Base-by-base conservation (phyloP, 2,113 vertebrate species). In the Mola mola region DNA sequence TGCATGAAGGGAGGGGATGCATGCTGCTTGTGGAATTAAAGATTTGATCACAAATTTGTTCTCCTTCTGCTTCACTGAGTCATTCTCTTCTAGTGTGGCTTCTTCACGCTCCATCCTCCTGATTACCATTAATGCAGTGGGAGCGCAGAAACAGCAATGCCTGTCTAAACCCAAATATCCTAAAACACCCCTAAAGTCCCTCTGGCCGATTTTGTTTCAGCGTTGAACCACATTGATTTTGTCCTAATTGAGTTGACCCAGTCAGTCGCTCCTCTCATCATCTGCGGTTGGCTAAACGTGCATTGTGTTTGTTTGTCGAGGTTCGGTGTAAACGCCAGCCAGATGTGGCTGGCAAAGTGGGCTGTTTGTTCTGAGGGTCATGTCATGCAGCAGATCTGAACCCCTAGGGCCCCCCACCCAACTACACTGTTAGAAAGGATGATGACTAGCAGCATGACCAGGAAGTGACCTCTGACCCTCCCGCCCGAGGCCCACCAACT, bases 321-420 rank as follows among this genome's bases (percentile, higher is more conserved):
- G 92, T 92, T 92, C 91, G 91, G 93, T 94, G 93, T 92, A 93
- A 95, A 95, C 92, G 88, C 70, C 71, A 85, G 88, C 92, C 94
- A 95, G 93, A 95, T 95, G 93, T 91, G 90, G 90, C 85, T 74
- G 79, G 0, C 42, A 38, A 65, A 43, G 42, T 16, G 75, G 70
- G 72, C 82, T 93, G 92, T 84, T 83, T 94, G 66, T 92, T 90
- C 91, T 89, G 92, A 85, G 81, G 91, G 90, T 92, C 88, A 72
- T 75, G 91, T n/a, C n/a, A n/a, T n/a, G n/a, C 92, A 91, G 91
- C 92, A 87, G 89, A 91, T 92, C 89, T 93, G 88, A 88, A 86
- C 92, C 79, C 65, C 71, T 81, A 87, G 88, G 15, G 20, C 47
- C 34, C 51, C 24, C 13, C 47, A 12, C 7, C 24, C 4, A 21